Percentiles rank a stretch among this genome's conserved stretches.
These are phyloP conservation scores for Acanthornis magna DNA, from an alignment of 2,797 vertebrate genomes.

Conservation along the genomic window DNA sequence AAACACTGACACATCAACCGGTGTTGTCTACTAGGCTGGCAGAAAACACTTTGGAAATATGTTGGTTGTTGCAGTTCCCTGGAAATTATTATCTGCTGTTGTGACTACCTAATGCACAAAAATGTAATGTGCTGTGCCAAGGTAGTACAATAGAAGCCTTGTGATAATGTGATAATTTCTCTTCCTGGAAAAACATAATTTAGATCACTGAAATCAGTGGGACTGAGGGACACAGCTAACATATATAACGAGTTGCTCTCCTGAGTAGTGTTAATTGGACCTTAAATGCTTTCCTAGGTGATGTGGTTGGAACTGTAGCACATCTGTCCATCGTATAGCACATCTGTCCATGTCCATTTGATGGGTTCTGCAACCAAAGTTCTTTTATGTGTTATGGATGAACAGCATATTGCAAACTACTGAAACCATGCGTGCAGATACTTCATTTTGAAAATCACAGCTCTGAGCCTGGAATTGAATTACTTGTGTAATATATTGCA, in stretches of 20 bases:
- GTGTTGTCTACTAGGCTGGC: background rate
- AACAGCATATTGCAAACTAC: background rate
- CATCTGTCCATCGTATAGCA: background rate
- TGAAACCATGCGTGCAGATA: background rate
- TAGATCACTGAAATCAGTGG: background rate
- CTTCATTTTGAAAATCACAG: background rate
- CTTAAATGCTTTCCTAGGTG: background rate
- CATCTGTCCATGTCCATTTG: too few relatives aligned
- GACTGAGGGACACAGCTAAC: background rate
- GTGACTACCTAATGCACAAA: background rate
- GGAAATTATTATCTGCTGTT: background rate
- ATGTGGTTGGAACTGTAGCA: background rate
- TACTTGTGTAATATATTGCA: background rate
- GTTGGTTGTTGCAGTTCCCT: background rate
- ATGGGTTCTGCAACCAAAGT: background rate
- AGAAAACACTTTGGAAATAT: background rate
- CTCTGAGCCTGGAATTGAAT: background rate
- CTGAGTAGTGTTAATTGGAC: background rate
- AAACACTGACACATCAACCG: background rate
- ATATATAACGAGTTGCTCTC: background rate
- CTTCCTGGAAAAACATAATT: background rate
- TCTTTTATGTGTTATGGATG: background rate
- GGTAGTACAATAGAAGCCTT: background rate
- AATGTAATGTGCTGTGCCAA: background rate
- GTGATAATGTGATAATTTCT: background rate